Percentiles rank a stretch among this genome's conserved stretches.
Conservation (phyloP, 2,888 invertebrate genomes). For the Sphinx pinastri region DNA sequence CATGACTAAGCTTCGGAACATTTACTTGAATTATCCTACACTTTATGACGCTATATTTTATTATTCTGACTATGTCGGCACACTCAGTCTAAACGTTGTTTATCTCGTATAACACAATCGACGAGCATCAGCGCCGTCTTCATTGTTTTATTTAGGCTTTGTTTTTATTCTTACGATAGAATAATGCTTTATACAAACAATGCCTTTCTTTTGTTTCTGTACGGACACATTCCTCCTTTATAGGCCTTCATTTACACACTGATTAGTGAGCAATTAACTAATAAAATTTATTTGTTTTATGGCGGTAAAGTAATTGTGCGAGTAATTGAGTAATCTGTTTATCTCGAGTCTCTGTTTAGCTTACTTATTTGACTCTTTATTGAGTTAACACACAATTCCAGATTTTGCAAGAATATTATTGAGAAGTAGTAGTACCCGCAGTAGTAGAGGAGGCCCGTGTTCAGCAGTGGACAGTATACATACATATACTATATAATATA, state of each 20-base stretch:
- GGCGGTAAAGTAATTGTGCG: too few species aligned
- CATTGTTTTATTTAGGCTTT: conserved; percentile 42
- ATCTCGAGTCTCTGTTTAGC: too few species aligned
- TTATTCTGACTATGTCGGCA: conserved; percentile 27
- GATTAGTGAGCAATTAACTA: not conserved
- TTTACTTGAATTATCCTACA: not conserved
- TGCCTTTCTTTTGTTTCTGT: conserved; percentile 13
- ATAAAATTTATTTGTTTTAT: not conserved
- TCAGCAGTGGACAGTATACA: too few species aligned
- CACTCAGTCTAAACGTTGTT: conserved; percentile 34
- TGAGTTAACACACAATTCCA: too few species aligned
- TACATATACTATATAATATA: too few species aligned
- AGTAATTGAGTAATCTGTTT: too few species aligned
- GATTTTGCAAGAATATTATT: too few species aligned
- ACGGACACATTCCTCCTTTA: not conserved
- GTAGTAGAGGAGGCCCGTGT: too few species aligned
- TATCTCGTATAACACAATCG: conserved; percentile 36
- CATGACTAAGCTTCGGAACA: conserved; percentile 14
- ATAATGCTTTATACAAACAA: conserved; percentile 20
- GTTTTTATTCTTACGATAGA: conserved; percentile 29
- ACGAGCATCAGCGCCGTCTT: conserved; percentile 34
- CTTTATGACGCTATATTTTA: conserved; percentile 1
- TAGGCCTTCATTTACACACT: not conserved
- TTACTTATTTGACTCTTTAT: too few species aligned
- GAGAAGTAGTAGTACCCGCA: too few species aligned